These are phyloP conservation scores for Himalopsyche anomala DNA, from an alignment of 2,888 invertebrate species.

Conservation along the genomic window DNA sequence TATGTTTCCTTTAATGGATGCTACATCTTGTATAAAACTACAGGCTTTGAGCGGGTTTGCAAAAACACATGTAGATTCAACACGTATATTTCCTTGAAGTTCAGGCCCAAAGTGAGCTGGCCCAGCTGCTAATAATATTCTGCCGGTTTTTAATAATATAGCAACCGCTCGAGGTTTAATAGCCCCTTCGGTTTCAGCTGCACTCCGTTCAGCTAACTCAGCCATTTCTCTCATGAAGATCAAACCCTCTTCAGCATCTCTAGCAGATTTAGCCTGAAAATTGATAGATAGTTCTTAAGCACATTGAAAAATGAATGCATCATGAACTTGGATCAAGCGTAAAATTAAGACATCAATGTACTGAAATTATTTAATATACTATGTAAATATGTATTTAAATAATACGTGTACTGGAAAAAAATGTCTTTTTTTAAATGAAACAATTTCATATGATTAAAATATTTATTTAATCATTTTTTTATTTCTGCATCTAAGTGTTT, in stretches of 20 bases:
- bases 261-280: constrained; percentile 87
- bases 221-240: constrained; percentile 98
- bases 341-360: too few relatives aligned
- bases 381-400: too few relatives aligned
- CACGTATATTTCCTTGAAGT: constrained; percentile 80
- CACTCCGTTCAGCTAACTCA: constrained; percentile 87
- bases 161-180: constrained; percentile 71
- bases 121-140: constrained; percentile 80
- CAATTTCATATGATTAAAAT: too few relatives aligned
- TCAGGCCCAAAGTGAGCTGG: constrained; percentile 94
- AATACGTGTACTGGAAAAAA: too few relatives aligned
- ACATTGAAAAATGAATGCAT: too few relatives aligned
- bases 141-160: constrained; percentile 55
- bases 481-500: too few relatives aligned
- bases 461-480: too few relatives aligned
- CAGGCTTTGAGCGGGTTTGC: constrained; percentile 86
- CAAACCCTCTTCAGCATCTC: constrained; percentile 94
- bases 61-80: constrained; percentile 80
- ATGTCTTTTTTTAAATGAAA: too few relatives aligned
- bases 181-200: constrained; percentile 76
- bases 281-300: constrained; percentile 46
- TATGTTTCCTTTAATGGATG: constrained; percentile 83
- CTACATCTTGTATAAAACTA: constrained; percentile 75
- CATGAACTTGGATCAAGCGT: too few relatives aligned
- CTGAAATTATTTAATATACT: too few relatives aligned